Evolutionary conservation across 2,113 vertebrate species (phyloP).

Genomic region (Cyrtonyx montezumae): DNA sequence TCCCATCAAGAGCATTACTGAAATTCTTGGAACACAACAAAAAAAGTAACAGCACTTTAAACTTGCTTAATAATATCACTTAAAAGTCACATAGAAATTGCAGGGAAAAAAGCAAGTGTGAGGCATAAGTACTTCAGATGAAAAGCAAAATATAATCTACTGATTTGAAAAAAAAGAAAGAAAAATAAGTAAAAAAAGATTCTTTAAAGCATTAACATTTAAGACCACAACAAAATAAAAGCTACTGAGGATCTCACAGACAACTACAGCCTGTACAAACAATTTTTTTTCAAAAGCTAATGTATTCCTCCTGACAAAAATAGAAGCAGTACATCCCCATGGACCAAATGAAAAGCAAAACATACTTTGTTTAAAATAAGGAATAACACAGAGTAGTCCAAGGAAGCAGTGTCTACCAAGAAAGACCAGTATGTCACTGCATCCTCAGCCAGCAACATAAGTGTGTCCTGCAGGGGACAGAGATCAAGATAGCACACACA

Average conservation of each 20-base stretch:
- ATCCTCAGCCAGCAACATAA: background rate
- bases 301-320: background rate
- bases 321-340: background rate
- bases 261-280: background rate
- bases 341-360: background rate
- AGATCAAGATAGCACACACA: fast-evolving
- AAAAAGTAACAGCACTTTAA: slow-evolving; percentile 1
- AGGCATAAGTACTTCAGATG: background rate
- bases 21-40: background rate
- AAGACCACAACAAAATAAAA: background rate
- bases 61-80: background rate
- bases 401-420: background rate
- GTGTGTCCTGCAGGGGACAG: background rate
- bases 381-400: background rate
- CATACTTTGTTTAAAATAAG: background rate
- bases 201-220: background rate
- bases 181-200: background rate
- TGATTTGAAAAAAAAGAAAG: background rate
- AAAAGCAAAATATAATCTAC: background rate
- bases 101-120: background rate
- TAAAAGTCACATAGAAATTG: background rate
- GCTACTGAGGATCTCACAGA: background rate
- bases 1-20: background rate
- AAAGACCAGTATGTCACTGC: background rate
- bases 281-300: background rate